These are phyloP conservation scores for Chelonia mydas DNA, from an alignment of 2,797 vertebrate species.

Conservation along the genomic window DNA sequence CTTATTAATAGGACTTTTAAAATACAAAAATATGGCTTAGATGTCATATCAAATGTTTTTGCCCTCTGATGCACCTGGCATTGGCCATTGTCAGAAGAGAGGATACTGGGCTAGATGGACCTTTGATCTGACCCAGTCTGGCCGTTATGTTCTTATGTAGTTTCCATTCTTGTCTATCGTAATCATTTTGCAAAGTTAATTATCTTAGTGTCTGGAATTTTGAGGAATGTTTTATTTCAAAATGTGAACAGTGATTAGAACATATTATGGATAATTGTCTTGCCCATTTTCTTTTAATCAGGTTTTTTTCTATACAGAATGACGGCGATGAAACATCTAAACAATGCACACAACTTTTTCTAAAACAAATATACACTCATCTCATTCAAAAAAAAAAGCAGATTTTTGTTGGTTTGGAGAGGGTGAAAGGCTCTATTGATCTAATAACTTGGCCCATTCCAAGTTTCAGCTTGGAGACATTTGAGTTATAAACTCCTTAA, in stretches of 20 bases:
- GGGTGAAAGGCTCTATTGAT: conserved; percentile 60
- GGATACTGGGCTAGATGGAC: too few relatives aligned
- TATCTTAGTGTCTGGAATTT: conserved; percentile 37
- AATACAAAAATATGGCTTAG: not conserved
- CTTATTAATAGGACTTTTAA: conserved; percentile 24
- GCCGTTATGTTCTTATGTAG: too few relatives aligned
- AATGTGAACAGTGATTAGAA: conserved; percentile 56
- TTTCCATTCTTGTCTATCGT: not conserved
- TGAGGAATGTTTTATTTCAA: conserved; percentile 45
- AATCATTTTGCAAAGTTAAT: conserved; percentile 40
- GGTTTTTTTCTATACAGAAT: conserved; percentile 14
- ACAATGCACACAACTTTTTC: conserved; percentile 47
- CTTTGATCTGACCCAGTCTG: too few relatives aligned
- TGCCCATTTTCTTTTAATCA: conserved; percentile 65
- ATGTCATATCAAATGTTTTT: not conserved
- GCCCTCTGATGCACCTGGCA: too few relatives aligned
- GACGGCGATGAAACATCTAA: conserved; percentile 50
- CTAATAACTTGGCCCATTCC: conserved; percentile 67
- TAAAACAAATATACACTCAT: not conserved
- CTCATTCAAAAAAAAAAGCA: not conserved
- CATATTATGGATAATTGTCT: conserved; percentile 27
- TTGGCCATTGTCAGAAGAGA: too few relatives aligned
- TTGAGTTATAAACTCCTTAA: conserved; percentile 73
- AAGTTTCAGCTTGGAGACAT: conserved; percentile 69
- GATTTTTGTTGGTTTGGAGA: conserved; percentile 15